Evolutionary conservation across 2,113 vertebrate genomes (phyloP), one percentile per base, ranked within the genome.

Genomic region (Lamprologus speciosus): DNA sequence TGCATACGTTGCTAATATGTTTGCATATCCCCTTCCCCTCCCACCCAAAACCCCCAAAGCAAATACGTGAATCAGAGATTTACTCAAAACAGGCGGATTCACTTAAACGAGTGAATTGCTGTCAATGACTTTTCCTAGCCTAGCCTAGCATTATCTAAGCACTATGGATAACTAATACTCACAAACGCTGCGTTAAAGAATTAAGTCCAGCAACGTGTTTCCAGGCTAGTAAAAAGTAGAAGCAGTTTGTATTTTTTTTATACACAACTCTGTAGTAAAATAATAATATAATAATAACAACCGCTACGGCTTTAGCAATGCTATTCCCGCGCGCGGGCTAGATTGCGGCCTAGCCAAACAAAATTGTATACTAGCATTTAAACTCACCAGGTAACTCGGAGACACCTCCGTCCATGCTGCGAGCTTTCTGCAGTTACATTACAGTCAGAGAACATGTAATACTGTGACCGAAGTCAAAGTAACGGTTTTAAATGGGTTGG

Each of bases 291-390:
- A 58, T 1, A 28, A 75, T 28, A 50, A 75, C 14, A 11, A 31
- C 26, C 9, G 70, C 4, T 1, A 50, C 5, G 4, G 33, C 21
- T 33, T 83, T 87, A 85, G 80, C 89, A 10, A 31, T 51, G 83
- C 54, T 87, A 90, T 92, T 95, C 94, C 94, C 95, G 95, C 95
- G 94, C 95, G 93, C 93, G 90, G 85, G 91, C 58, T 58, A 53
- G 12, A 68, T 4, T 45, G 89, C 84, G 95, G 95, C 95, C 95
- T 95, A 90, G 50, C 79, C 33, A 90, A 91, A 88, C 85, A 92
- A 63, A 58, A 42, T 7, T 2, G 10, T 47, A 13, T 12, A 3
- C 13, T 8, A 6, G 1, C 1, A 11, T 53, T 37, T 21, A 3
- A 5, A 89, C 94, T 93, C 65, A 96, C 95, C 92, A 11, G 75